Percentiles rank a stretch among this genome's conserved stretches.
phyloP scores from a whole-genome alignment of 2,113 vertebrate genomes.

The Picathartes gymnocephalus region DNA sequence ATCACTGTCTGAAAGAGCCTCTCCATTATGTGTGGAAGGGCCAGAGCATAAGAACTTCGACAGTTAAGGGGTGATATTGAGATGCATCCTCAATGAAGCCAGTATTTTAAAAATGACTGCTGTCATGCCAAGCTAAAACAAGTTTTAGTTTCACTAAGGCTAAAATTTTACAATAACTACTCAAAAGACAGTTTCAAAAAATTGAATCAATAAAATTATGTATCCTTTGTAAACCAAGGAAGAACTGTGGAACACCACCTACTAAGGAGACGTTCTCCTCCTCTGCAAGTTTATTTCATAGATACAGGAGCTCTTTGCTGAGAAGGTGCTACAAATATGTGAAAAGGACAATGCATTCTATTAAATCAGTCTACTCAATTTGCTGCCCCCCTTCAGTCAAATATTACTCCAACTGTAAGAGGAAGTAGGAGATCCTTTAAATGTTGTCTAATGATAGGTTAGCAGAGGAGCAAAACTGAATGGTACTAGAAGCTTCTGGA shows the following conservation, averaged over 20 bases:
- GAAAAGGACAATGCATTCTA: background rate
- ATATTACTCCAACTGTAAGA: background rate
- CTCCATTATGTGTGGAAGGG: background rate
- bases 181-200: background rate
- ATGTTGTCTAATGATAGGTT: background rate
- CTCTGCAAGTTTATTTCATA: background rate
- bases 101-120: background rate
- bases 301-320: background rate
- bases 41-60: background rate
- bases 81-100: background rate
- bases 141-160: background rate
- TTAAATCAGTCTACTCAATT: background rate
- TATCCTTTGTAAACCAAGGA: background rate
- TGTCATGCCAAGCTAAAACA: background rate
- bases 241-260: background rate
- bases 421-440: background rate
- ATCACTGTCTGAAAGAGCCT: background rate
- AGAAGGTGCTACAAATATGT: background rate
- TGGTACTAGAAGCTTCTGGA: background rate
- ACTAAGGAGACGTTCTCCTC: background rate
- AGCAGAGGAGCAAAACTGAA: background rate
- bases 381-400: background rate
- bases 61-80: background rate
- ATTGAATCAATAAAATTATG: background rate
- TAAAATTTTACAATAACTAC: background rate